These are phyloP conservation scores for Matsumurasca onukii DNA, from an alignment of 1,140 invertebrate species.

Conservation along the genomic window DNA sequence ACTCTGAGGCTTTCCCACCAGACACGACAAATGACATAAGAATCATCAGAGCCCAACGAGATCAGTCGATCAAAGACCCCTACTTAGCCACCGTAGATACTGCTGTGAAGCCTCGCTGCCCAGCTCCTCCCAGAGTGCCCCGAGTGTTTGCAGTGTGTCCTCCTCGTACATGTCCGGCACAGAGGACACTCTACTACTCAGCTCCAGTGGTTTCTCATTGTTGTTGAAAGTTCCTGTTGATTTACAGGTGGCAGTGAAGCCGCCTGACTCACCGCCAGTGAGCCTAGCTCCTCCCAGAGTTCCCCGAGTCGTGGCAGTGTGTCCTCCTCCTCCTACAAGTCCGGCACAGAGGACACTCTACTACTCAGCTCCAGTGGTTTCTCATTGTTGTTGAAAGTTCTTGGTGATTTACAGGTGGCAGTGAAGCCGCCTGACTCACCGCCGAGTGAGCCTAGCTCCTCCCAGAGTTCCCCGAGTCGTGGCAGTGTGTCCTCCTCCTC, in stretches of 20 bases:
- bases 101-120: too few species aligned
- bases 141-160: constrained; percentile 39
- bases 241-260: constrained; percentile 23
- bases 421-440: constrained; percentile 33
- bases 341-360: constrained; percentile 34
- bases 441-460: constrained; percentile 35
- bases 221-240: background rate
- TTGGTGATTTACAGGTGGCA: background rate
- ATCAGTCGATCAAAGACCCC: too few species aligned
- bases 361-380: background rate
- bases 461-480: constrained; percentile 37
- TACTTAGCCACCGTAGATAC: too few species aligned
- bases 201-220: background rate
- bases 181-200: constrained; percentile 29
- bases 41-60: too few species aligned
- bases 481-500: constrained; percentile 40
- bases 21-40: background rate
- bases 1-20: background rate
- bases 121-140: constrained; percentile 36
- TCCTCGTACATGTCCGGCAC: constrained; percentile 38
- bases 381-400: background rate
- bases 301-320: constrained; percentile 39
- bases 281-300: constrained; percentile 35
- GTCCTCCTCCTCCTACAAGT: constrained; percentile 38
- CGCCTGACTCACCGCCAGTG: constrained; percentile 35